Conservation (phyloP, 2,888 invertebrate genomes). For the Apodemia zela region DNA sequence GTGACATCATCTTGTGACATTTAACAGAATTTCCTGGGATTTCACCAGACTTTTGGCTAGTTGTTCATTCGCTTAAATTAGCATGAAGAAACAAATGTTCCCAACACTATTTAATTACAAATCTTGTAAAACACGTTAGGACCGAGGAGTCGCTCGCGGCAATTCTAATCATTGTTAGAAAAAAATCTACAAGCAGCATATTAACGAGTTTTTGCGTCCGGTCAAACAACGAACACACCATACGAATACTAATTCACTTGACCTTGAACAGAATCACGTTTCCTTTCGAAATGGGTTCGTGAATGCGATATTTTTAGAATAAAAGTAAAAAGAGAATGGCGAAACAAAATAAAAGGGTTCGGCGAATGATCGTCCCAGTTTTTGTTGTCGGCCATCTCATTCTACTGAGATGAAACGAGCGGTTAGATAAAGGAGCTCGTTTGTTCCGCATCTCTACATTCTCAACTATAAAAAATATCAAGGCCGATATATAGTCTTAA, state of each 20-base stretch:
- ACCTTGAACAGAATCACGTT: slow-evolving; percentile 77
- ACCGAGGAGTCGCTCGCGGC: slow-evolving; percentile 38
- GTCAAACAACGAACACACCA: slow-evolving; percentile 69
- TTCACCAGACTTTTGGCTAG: not conserved
- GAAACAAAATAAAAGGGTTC: slow-evolving; percentile 72
- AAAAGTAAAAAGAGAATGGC: slow-evolving; percentile 70
- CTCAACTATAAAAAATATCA: slow-evolving; percentile 19
- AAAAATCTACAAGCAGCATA: slow-evolving; percentile 60
- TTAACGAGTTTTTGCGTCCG: slow-evolving; percentile 74
- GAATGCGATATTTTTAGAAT: slow-evolving; percentile 78
- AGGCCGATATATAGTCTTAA: slow-evolving; percentile 6
- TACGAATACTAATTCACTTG: slow-evolving; percentile 74
- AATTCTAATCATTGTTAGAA: slow-evolving; percentile 64
- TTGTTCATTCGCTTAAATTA: not conserved
- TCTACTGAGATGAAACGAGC: slow-evolving; percentile 50
- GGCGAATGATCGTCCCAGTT: slow-evolving; percentile 61
- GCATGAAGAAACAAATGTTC: slow-evolving; percentile 2
- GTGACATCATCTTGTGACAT: not conserved
- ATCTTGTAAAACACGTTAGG: slow-evolving; percentile 34
- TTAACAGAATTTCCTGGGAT: not conserved
- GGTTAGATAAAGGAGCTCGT: slow-evolving; percentile 47
- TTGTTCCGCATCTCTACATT: slow-evolving; percentile 40
- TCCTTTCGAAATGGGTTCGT: slow-evolving; percentile 79
- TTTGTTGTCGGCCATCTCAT: slow-evolving; percentile 63
- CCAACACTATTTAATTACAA: slow-evolving; percentile 31